Percentiles rank a stretch among this genome's conserved stretches.
Evolutionary conservation across 1,140 invertebrate genomes (phyloP).

Genomic region (Drosophila azteca): DNA sequence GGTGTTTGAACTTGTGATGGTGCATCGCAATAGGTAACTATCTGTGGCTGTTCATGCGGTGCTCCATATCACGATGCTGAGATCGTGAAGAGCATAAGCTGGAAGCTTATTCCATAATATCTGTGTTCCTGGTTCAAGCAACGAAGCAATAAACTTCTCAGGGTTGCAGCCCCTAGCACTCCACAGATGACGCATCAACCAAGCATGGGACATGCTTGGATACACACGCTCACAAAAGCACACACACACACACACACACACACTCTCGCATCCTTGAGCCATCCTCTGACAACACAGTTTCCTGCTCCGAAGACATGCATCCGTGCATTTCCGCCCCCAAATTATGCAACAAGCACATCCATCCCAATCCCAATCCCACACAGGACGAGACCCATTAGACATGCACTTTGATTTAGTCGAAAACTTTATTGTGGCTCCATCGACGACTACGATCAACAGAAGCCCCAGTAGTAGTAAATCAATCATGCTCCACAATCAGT

Average conservation of each 20-base stretch:
- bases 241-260: not conserved
- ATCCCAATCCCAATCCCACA: slow-evolving; percentile 49
- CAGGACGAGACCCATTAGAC: slow-evolving; percentile 67
- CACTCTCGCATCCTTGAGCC: slow-evolving; percentile 36
- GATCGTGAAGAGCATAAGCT: not conserved
- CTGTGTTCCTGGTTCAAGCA: too few species aligned
- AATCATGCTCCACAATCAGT: slow-evolving; percentile 55
- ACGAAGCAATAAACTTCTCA: too few species aligned
- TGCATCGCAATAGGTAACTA: slow-evolving; percentile 58
- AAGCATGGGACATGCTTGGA: slow-evolving; percentile 15
- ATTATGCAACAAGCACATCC: slow-evolving; percentile 68
- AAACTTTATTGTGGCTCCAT: slow-evolving; percentile 65
- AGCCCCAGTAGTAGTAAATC: slow-evolving; percentile 48
- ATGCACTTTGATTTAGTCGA: slow-evolving; percentile 70
- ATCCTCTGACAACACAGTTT: slow-evolving; percentile 34
- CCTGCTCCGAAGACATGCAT: slow-evolving; percentile 62
- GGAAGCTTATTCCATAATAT: too few species aligned
- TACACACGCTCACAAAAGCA: not conserved
- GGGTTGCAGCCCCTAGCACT: too few species aligned
- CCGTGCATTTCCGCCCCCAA: slow-evolving; percentile 61
- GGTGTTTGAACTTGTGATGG: slow-evolving; percentile 76
- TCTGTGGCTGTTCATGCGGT: slow-evolving; percentile 56
- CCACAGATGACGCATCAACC: slow-evolving; percentile 29
- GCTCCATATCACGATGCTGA: slow-evolving; percentile 1
- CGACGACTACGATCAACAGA: slow-evolving; percentile 14